A percentile compares a stretch with the other conserved stretches of the same genome.
These are phyloP conservation scores for Cepaea hortensis DNA, from an alignment of 2,888 invertebrate species.

Conservation along the genomic window DNA sequence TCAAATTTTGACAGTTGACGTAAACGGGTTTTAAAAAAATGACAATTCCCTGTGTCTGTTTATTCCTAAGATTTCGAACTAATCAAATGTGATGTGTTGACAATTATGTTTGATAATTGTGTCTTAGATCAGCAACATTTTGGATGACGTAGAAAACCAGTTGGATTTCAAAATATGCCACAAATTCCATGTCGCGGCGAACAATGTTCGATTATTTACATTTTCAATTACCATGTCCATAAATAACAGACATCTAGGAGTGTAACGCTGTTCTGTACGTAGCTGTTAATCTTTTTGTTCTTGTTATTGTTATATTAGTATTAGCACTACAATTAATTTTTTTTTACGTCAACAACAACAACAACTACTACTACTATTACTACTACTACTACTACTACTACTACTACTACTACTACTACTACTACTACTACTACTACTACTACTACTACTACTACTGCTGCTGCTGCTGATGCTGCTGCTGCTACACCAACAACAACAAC, in stretches of 20 bases:
- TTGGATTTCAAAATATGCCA: too few relatives aligned
- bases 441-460: neutral
- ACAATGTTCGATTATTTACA: neutral
- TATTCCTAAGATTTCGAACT: too few relatives aligned
- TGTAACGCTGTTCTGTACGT: neutral
- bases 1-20: too few relatives aligned
- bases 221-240: neutral
- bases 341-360: neutral
- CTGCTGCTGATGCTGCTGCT: conserved; percentile 17
- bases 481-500: conserved; percentile 20
- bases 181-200: too few relatives aligned
- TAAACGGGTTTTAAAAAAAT: too few relatives aligned
- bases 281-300: too few relatives aligned
- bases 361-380: neutral
- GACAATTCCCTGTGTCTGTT: too few relatives aligned
- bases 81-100: too few relatives aligned
- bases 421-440: conserved; percentile 5
- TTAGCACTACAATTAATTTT: neutral
- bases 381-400: neutral
- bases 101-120: too few relatives aligned
- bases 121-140: too few relatives aligned
- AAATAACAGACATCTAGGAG: neutral
- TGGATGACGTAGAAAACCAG: too few relatives aligned
- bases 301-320: neutral
- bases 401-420: conserved; percentile 1